Percentiles rank a stretch among this genome's conserved stretches.
These are phyloP conservation scores for Molothrus ater DNA, from an alignment of 2,797 vertebrate species.

Conservation along the genomic window DNA sequence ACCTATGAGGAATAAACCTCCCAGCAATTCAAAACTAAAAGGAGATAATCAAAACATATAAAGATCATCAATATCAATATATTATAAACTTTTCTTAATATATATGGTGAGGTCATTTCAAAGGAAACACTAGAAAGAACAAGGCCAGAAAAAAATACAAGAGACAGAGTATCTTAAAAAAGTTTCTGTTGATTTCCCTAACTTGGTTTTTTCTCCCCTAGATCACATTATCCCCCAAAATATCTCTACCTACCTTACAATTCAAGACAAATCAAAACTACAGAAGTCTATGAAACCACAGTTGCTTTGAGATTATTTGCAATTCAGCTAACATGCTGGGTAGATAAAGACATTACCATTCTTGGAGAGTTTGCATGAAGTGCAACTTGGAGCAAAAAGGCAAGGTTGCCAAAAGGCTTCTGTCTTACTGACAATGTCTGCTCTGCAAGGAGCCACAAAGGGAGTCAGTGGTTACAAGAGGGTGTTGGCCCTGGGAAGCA, in stretches of 20 bases:
- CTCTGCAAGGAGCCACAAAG: slow-evolving; percentile 11
- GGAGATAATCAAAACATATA: not conserved
- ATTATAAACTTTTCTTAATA: not conserved
- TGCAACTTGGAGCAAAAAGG: not conserved
- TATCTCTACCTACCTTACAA: not conserved
- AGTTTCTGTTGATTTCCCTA: not conserved
- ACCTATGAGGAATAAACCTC: not conserved
- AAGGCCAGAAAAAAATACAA: not conserved
- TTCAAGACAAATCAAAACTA: not conserved
- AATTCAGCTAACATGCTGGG: not conserved
- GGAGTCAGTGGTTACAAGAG: not conserved
- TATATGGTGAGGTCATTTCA: not conserved
- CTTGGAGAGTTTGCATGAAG: not conserved
- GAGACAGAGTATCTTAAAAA: not conserved
- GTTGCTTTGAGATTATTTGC: not conserved
- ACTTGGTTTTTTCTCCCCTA: not conserved
- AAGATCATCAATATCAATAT: not conserved
- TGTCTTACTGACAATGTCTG: not conserved
- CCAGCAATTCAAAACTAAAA: not conserved
- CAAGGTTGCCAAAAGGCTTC: not conserved
- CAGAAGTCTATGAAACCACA: not conserved
- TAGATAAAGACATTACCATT: not conserved
- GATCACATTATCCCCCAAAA: not conserved
- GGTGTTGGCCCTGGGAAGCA: slow-evolving; percentile 5
- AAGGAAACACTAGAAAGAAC: not conserved